These are phyloP conservation scores for Scomberomorus guttatus DNA, from an alignment of 2,797 vertebrate genomes.

Conservation along the genomic window DNA sequence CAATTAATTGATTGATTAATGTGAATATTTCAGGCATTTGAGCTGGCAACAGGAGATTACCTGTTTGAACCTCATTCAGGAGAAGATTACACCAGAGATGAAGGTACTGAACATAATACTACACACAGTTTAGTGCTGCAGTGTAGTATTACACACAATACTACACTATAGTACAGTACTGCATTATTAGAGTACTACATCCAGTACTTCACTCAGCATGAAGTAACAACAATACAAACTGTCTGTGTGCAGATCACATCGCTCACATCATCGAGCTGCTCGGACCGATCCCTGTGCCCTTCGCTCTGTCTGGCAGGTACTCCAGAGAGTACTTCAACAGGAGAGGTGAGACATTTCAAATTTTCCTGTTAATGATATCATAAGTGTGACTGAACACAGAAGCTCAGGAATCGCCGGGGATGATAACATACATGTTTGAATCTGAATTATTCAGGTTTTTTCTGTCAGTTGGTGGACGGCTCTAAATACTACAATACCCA, in stretches of 20 bases:
- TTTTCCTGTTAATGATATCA: background rate
- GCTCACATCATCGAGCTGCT: conserved; percentile 99
- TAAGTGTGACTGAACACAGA: too few species aligned
- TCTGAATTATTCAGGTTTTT: too few species aligned
- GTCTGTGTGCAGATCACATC: conserved; percentile 93
- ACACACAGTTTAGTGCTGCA: too few species aligned
- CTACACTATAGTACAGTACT: background rate
- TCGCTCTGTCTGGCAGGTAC: conserved; percentile 97
- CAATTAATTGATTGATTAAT: background rate
- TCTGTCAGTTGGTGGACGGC: too few species aligned
- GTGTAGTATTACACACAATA: background rate
- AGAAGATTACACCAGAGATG: conserved; percentile 96
- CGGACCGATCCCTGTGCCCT: conserved; percentile 94
- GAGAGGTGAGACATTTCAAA: conserved; percentile 87
- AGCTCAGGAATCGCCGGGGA: too few species aligned
- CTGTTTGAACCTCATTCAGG: conserved; percentile 98
- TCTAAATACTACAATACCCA: too few species aligned
- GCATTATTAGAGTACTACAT: background rate
- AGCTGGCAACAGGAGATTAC: conserved; percentile 97
- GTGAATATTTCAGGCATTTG: conserved; percentile 89
- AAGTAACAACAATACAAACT: background rate
- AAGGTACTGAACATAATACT: conserved; percentile 82
- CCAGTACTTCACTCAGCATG: background rate
- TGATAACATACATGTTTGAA: too few species aligned
- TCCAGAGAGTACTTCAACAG: conserved; percentile 99